Evolutionary conservation across 2,113 vertebrate species (phyloP), one percentile per base, ranked within the genome.

Genomic region (Columba livia): DNA sequence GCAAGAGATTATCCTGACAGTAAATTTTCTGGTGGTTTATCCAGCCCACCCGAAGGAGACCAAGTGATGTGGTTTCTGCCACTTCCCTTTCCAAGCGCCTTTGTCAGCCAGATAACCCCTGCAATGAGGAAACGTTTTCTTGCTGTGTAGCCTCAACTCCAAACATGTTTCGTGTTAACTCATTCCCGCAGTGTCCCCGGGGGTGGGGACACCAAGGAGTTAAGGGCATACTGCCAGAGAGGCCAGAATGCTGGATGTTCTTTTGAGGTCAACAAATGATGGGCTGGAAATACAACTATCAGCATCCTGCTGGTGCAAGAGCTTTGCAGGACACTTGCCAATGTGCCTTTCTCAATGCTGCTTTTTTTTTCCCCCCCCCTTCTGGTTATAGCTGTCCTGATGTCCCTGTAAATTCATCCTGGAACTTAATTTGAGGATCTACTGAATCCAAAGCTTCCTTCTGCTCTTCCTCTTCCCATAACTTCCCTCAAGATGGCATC

Each of bases 401-500:
- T 97, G 97, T 77, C 62, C 51, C 89, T 96, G 77, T 98, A 96
- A 98, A 89, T 79, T 57, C 31, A 48, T 19, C 84, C 54, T 36
- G 67, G 50, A 73, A 44, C 91, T 86, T 44, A 79, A 14, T 23
- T 13, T 57, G 90, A 84, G 90, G 92, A 82, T 75, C 72, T 91
- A 56, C 87, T 71, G 73, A 64, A 92, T 91, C 74, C 17, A 85
- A 89, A 89, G 19, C 65, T 94, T 88, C 51, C 36, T 83, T 66
- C 90, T 79, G 84, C 71, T 70, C 51, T 79, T 81, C 65, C 79
- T 47, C 54, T 81, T 80, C 38, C 95, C 57, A 18, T 47, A 70
- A 75, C 38, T 66, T 48, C 79, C 83, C 54, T 82, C 36, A 97
- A 93, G 90, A 98, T 98, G 98, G 98, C 98, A 44, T 99, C 98